A percentile compares a stretch with the other conserved stretches of the same genome.
phyloP scores from a whole-genome alignment of 2,888 invertebrate species.

The Athetis lepigone region DNA sequence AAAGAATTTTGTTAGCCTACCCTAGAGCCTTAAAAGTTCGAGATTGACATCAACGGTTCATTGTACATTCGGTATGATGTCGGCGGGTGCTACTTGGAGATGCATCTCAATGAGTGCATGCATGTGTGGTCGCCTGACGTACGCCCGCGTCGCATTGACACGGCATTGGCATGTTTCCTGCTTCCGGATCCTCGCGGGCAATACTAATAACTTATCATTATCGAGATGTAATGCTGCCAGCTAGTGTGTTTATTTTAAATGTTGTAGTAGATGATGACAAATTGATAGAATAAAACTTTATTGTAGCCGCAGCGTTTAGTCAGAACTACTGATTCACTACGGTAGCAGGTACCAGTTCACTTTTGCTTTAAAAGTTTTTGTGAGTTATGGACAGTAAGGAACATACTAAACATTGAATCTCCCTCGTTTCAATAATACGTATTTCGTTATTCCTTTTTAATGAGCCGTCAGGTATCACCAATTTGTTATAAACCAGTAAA shows the following conservation, averaged over 20 bases:
- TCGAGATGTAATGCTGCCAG: conserved; percentile 56
- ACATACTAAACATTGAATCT: not conserved
- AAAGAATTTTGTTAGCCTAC: conserved; percentile 40
- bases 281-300: not conserved
- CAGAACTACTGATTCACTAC: not conserved
- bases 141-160: conserved; percentile 67
- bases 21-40: conserved; percentile 59
- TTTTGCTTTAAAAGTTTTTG: not conserved
- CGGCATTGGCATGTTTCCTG: conserved; percentile 83
- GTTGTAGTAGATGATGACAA: not conserved
- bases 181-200: conserved; percentile 82
- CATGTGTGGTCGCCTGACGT: conserved; percentile 66
- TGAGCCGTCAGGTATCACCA: not conserved
- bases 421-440: not conserved
- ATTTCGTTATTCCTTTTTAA: not conserved
- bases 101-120: conserved; percentile 74
- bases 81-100: conserved; percentile 59
- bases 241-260: conserved; percentile 26
- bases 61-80: conserved; percentile 66
- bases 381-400: not conserved
- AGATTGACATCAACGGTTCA: conserved; percentile 68
- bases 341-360: not conserved
- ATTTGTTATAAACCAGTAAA: conserved; percentile 37
- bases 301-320: not conserved
- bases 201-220: conserved; percentile 80